These are phyloP conservation scores for Crotalus viridis DNA, from an alignment of 2,113 vertebrate genomes.

Conservation along the genomic window DNA sequence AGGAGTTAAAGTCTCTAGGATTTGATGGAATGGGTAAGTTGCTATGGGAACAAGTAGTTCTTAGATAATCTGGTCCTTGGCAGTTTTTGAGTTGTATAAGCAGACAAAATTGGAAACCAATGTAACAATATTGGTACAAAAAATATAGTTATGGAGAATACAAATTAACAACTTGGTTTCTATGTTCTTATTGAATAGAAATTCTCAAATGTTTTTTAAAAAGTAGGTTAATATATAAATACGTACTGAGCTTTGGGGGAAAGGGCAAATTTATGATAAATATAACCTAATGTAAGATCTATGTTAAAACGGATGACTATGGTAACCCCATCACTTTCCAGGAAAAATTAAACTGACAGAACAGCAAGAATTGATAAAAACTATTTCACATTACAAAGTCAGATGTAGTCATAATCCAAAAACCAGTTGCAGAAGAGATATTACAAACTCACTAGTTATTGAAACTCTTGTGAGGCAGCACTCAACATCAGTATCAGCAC, in stretches of 20 bases:
- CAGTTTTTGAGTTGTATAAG: background rate
- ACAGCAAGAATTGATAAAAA: background rate
- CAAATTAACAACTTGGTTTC: background rate
- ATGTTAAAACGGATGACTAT: background rate
- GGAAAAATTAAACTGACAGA: background rate
- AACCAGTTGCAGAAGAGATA: background rate
- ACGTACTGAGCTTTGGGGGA: background rate
- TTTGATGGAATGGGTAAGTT: background rate
- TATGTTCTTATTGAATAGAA: background rate
- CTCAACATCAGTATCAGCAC: background rate
- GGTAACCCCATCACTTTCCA: background rate
- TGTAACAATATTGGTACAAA: background rate
- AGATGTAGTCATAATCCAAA: background rate
- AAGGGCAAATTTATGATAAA: background rate
- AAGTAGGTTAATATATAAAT: background rate
- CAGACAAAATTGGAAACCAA: background rate
- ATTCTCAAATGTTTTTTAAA: background rate
- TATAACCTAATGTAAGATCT: background rate
- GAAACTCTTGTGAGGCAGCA: background rate
- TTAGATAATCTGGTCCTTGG: background rate
- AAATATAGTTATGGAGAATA: background rate
- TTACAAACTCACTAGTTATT: background rate
- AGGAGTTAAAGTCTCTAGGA: background rate
- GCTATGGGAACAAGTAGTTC: background rate
- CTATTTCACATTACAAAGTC: background rate